Conservation (phyloP, 30 jellyfish, hydroid and myxozoan species). For the Sanderia malayensis region DNA sequence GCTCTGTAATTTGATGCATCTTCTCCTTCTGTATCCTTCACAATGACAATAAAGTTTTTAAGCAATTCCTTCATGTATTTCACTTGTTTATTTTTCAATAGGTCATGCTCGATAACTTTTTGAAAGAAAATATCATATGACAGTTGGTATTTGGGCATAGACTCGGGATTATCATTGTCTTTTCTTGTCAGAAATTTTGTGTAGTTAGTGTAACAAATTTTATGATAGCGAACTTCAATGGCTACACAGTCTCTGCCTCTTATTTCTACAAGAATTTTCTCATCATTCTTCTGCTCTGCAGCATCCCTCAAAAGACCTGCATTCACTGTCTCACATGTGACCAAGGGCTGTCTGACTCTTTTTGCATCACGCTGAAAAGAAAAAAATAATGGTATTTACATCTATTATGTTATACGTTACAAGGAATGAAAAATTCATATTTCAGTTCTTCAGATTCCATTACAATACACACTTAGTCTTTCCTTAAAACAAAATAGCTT, state of each 20-base stretch:
- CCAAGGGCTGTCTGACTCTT: conserved; percentile 3
- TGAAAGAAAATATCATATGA: background rate
- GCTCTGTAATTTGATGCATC: conserved; percentile 28
- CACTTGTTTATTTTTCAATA: conserved; percentile 1
- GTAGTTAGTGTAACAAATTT: conserved; percentile 9
- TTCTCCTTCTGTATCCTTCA: background rate
- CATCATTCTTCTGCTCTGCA: conserved; percentile 13
- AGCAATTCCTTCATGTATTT: background rate
- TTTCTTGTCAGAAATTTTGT: background rate
- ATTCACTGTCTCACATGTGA: background rate
- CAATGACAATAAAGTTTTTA: conserved; percentile 6
- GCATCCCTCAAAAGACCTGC: conserved; percentile 18
- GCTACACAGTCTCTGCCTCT: conserved; percentile 20
- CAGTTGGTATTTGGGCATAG: background rate
- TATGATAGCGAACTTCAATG: conserved; percentile 26
- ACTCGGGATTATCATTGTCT: background rate
- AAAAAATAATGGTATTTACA: background rate
- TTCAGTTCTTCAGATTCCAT: background rate
- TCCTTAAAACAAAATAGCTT: background rate
- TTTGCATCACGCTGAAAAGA: background rate
- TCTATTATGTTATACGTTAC: background rate
- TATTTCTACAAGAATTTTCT: conserved; percentile 8
- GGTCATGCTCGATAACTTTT: background rate
- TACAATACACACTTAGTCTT: background rate
- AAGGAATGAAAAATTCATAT: background rate